Evolutionary conservation across 2,888 invertebrate species (phyloP).

Genomic region (Selenia dentaria): DNA sequence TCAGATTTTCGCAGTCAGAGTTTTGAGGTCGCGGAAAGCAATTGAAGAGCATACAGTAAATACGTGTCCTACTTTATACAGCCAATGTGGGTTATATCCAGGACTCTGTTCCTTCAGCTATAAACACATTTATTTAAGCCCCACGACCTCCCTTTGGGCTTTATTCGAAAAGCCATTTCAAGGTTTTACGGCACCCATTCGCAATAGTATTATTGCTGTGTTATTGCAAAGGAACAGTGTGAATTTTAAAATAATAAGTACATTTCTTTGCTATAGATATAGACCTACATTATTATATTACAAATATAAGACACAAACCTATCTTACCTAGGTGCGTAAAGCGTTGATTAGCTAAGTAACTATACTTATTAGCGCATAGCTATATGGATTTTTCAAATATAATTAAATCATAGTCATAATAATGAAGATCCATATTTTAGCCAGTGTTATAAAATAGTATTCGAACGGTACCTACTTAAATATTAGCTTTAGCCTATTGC

Average conservation of each 20-base stretch:
- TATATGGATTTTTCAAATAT: too few species aligned
- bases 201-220: constrained; percentile 64
- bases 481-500: too few species aligned
- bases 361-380: too few species aligned
- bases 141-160: constrained; percentile 53
- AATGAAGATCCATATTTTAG: too few species aligned
- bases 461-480: too few species aligned
- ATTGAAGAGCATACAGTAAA: constrained; percentile 42
- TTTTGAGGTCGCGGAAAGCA: constrained; percentile 24
- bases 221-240: constrained; percentile 56
- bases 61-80: constrained; percentile 44
- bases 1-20: not conserved
- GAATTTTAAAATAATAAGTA: constrained; percentile 45
- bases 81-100: constrained; percentile 35
- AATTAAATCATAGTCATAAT: too few species aligned
- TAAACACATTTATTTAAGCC: constrained; percentile 65
- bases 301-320: too few species aligned
- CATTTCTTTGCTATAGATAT: too few species aligned
- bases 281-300: too few species aligned
- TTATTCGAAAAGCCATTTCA: constrained; percentile 67
- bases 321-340: too few species aligned
- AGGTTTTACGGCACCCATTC: constrained; percentile 64
- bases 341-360: too few species aligned
- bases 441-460: too few species aligned
- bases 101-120: constrained; percentile 42